These are phyloP conservation scores for Choloepus didactylus DNA, from an alignment of 2,797 vertebrate genomes.

Conservation along the genomic window DNA sequence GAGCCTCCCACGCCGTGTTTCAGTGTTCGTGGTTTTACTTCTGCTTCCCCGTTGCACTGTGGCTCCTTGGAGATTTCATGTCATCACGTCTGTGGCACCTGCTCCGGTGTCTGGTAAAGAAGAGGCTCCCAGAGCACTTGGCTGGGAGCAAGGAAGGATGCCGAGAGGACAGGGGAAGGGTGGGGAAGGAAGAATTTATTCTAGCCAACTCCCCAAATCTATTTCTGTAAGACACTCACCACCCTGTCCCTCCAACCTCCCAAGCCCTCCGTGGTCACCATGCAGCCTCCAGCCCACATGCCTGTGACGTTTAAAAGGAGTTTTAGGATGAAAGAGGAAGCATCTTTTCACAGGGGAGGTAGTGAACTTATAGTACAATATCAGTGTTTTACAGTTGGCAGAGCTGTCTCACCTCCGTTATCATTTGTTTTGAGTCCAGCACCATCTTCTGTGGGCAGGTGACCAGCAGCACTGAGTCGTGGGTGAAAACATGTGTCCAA, in stretches of 20 bases:
- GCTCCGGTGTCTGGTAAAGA: neutral
- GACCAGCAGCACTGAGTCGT: neutral
- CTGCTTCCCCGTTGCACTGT: neutral
- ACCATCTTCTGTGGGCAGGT: accelerated
- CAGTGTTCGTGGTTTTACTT: neutral
- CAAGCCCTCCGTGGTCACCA: neutral
- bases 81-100: neutral
- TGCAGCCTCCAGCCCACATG: neutral
- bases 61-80: neutral
- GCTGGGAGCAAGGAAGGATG: neutral
- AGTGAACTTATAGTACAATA: neutral
- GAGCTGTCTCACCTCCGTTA: neutral
- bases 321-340: neutral
- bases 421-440: neutral
- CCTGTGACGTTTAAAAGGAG: neutral
- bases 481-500: neutral
- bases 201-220: neutral
- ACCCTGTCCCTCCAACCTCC: neutral
- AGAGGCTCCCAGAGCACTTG: neutral
- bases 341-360: neutral
- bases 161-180: neutral
- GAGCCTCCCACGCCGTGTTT: accelerated
- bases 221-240: neutral
- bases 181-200: neutral
- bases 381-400: neutral